Conservation (phyloP, 2,888 invertebrate species). For the Hetaerina titia region DNA sequence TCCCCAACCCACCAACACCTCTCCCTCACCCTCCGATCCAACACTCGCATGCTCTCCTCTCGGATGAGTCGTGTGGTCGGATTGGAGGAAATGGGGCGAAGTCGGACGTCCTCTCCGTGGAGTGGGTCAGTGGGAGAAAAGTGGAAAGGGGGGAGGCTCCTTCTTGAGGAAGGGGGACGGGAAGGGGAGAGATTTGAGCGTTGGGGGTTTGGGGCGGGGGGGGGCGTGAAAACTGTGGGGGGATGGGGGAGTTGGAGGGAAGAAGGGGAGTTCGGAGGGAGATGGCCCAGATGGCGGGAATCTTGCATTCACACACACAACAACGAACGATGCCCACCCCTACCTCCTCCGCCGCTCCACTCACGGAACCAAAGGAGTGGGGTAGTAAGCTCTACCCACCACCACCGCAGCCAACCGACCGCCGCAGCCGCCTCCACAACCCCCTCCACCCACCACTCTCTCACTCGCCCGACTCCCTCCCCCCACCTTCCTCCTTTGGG, state of each 20-base stretch:
- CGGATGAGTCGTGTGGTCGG: not conserved
- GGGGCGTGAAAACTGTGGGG: not conserved
- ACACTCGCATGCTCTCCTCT: not conserved
- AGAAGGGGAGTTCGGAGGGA: not conserved
- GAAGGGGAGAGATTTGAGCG: not conserved
- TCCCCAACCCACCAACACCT: not conserved
- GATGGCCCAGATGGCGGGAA: constrained; percentile 22
- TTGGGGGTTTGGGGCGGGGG: not conserved
- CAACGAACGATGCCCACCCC: constrained; percentile 16
- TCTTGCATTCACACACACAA: constrained; percentile 23
- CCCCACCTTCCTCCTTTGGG: not conserved
- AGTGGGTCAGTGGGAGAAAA: not conserved
- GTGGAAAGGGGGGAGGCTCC: not conserved
- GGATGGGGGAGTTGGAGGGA: not conserved
- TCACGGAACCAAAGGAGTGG: not conserved
- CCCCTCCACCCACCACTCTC: not conserved
- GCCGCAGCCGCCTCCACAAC: not conserved
- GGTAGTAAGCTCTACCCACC: not conserved
- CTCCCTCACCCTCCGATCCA: not conserved
- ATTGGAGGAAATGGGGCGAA: not conserved
- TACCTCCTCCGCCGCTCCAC: constrained; percentile 10
- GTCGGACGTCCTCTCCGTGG: not conserved
- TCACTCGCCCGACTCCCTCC: not conserved
- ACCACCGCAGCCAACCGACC: not conserved
- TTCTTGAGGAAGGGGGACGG: not conserved